Conservation (phyloP, 2,888 invertebrate species). For the Euzetes globulus region DNA sequence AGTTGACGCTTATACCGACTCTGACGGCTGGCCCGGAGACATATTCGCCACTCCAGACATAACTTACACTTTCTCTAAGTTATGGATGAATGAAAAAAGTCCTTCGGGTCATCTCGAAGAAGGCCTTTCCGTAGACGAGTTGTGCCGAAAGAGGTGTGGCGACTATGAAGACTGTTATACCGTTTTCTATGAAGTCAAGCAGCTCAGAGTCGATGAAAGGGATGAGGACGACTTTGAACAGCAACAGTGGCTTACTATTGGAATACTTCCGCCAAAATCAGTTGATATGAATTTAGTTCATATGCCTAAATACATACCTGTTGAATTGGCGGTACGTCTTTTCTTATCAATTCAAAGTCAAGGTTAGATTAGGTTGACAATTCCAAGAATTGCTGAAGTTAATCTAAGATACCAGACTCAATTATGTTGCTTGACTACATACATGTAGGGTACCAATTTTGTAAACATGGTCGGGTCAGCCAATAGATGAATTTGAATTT, state of each 20-base stretch:
- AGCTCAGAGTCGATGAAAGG: conserved; percentile 13
- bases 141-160: conserved; percentile 32
- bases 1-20: neutral
- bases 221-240: conserved; percentile 29
- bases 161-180: conserved; percentile 32
- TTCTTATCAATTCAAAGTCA: neutral
- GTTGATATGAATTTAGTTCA: conserved; percentile 31
- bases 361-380: neutral
- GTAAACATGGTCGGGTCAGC: no score
- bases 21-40: conserved; percentile 34
- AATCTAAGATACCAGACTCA: no score
- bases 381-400: no score
- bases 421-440: no score
- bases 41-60: conserved; percentile 22
- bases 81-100: conserved; percentile 29
- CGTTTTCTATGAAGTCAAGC: conserved; percentile 30
- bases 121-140: neutral
- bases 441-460: no score
- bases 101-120: conserved; percentile 32
- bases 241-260: conserved; percentile 23
- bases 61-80: conserved; percentile 18
- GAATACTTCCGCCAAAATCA: conserved; percentile 29
- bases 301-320: conserved; percentile 26
- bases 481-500: no score
- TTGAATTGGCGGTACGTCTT: conserved; percentile 28